Base-by-base conservation (phyloP, 2,888 invertebrate species). In the Sinhomidia bicolor region DNA sequence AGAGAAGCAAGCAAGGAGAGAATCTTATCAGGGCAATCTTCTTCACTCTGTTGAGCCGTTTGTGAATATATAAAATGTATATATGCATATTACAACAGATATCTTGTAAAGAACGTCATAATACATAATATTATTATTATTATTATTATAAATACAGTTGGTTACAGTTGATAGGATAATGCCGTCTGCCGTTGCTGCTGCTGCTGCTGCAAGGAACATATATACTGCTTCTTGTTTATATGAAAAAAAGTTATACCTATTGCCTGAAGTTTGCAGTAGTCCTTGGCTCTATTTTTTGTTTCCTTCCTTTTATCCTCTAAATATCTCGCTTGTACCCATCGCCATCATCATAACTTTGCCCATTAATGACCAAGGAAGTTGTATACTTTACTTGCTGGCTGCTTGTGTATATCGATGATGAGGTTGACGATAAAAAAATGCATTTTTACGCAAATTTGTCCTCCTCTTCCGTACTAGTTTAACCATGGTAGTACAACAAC, bases 211-310 rank as follows among this genome's bases (percentile, higher is more conserved):
- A 3, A n/a, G n/a, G n/a, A n/a, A n/a, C n/a, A n/a, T n/a, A n/a
- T n/a, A n/a, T 51, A 51, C 51, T 17, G 4, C 6, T 60, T 4
- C 10, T 6, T 12, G 51, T 68, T 80, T 23, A 80, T 23, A 41
- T 41, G 20, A 36, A 65, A n/a, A n/a, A n/a, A n/a, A n/a, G n/a
- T n/a, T n/a, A 68, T n/a, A 12, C 14, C 47, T 65, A 14, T 36
- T 60, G 54, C 71, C 71, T 83, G 74, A 60, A 57, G 68, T 51
- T 76, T 62, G 76, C 84, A 84, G 88, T 84, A 89, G 88, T 36
- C 88, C 88, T 89, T 89, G 88, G 88, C 88, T 89, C 60, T 89
- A 89, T 89, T 89, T 83, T 89, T 84, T 47, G 60, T 74, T 87
- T 89, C 83, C 83, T 85, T 89, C 88, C 88, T 89, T 78, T 85